Evolutionary conservation across 2,888 invertebrate genomes (phyloP).

Genomic region (Enchytraeus crypticus): DNA sequence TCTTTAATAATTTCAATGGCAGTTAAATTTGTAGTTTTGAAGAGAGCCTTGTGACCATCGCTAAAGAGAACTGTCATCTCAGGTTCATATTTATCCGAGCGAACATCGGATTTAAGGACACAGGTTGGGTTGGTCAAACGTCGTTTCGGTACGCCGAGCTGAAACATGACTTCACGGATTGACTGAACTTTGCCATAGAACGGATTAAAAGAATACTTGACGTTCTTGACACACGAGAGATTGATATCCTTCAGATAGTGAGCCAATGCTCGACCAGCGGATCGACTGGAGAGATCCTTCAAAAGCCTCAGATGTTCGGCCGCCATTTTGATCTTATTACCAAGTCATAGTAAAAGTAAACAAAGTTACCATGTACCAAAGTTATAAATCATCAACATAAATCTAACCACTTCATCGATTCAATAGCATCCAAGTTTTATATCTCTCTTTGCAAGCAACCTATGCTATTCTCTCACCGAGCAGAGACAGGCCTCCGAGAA

Average conservation of each 20-base stretch:
- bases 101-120: conserved; percentile 1
- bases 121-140: conserved; percentile 13
- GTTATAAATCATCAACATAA: too few species aligned
- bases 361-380: too few species aligned
- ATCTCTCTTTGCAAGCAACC: too few species aligned
- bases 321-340: too few species aligned
- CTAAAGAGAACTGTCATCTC: conserved; percentile 8
- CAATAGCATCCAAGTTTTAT: too few species aligned
- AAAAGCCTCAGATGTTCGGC: too few species aligned
- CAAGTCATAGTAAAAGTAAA: too few species aligned
- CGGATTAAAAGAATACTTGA: neutral
- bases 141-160: conserved; percentile 12
- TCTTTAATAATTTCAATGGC: conserved; percentile 8
- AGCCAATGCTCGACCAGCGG: neutral
- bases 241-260: neutral
- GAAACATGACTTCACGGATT: conserved; percentile 12
- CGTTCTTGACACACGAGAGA: neutral
- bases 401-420: too few species aligned
- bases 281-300: too few species aligned
- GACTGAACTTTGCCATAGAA: neutral
- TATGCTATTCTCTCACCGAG: too few species aligned
- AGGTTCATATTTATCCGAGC: conserved; percentile 9
- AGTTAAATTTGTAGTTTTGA: conserved; percentile 11
- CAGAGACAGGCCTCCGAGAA: too few species aligned
- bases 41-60: conserved; percentile 14